Evolutionary conservation across 2,113 vertebrate genomes (phyloP), one percentile per base, ranked within the genome.

Genomic region (Anolis carolinensis): DNA sequence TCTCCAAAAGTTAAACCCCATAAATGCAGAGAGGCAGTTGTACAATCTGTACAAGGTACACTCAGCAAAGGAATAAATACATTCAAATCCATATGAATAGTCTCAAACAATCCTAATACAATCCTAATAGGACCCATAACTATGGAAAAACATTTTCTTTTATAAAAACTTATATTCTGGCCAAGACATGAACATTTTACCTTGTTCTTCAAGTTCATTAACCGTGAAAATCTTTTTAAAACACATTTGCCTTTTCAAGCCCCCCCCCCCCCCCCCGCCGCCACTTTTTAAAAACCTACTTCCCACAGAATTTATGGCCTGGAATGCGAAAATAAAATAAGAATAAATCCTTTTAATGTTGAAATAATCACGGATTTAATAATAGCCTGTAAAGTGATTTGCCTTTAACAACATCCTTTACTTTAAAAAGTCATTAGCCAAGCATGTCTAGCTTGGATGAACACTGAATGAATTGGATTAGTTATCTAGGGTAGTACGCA

Each of bases 281-380:
- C 39, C 39, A 5, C 39, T 44, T 44, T 44, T 5, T 91, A 94
- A 93, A 77, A 93, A 77, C 88, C 89, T 73, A 91, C 52, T 91
- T 95, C 87, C 82, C 65, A 87, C 89, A 88, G 94, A 95, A 92
- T 80, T 81, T 85, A 65, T 91, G 87, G 88, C 84, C 87, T 89
- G 89, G 90, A 88, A 91, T 93, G 91, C 90, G 92, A 95, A 92
- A 94, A 73, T 34, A 79, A 4, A 34, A 21, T 16, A 23, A 52
- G 27, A 44, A 18, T 25, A 80, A 55, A 85, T 86, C 84, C 0
- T 0, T 92, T 94, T 95, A 90, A 93, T 91, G 81, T 95, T 94
- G 94, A 94, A 95, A 94, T 93, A 67, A 91, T 90, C 95, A 93
- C 88, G 94, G 89, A 92, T 95, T 95, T 95, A 94, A 95, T 89